phyloP scores from a whole-genome alignment of 2,888 invertebrate species.

The Apamea monoglypha region DNA sequence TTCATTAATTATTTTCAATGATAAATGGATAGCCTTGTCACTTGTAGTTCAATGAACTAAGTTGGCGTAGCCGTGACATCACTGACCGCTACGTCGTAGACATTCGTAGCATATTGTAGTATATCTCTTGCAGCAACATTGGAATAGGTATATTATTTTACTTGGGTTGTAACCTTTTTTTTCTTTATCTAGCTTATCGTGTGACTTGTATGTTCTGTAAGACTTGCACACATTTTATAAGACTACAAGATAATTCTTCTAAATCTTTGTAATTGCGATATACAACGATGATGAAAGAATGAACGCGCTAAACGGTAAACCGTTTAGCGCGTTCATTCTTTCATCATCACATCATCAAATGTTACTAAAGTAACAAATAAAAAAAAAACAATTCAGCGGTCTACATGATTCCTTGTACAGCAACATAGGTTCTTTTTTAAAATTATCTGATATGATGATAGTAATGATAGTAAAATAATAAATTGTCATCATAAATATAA shows the following conservation, averaged over 20 bases:
- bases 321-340: too few relatives aligned
- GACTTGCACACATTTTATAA: too few relatives aligned
- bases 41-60: conserved; percentile 49
- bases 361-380: not conserved
- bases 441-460: not conserved
- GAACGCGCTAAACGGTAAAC: not conserved
- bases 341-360: too few relatives aligned
- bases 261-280: not conserved
- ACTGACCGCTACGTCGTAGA: conserved; percentile 27
- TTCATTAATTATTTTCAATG: conserved; percentile 48
- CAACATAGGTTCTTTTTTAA: not conserved
- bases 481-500: not conserved
- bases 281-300: not conserved
- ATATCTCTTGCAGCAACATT: not conserved
- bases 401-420: too few relatives aligned
- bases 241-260: not conserved
- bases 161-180: not conserved
- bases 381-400: not conserved
- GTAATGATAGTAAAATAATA: not conserved
- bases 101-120: conserved; percentile 7
- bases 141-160: not conserved
- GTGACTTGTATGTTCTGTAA: too few relatives aligned
- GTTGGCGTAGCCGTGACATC: conserved; percentile 19
- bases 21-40: conserved; percentile 39
- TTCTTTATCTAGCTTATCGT: not conserved